Conservation (phyloP, 2,888 invertebrate genomes). For the Heliconius charithonia region DNA sequence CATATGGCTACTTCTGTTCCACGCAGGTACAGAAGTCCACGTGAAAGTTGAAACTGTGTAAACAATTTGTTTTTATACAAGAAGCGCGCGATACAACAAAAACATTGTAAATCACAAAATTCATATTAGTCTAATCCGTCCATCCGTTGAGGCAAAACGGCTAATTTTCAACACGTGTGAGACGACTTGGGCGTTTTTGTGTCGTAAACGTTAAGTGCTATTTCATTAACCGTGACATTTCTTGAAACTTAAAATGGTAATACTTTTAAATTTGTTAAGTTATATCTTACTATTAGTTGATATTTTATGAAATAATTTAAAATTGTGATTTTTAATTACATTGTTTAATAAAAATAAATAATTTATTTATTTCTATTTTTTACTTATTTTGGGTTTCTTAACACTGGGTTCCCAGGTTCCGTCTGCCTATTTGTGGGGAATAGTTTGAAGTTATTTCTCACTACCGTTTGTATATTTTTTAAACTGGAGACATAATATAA, state of each 20-base stretch:
- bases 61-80: slow-evolving; percentile 81
- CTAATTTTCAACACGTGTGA: slow-evolving; percentile 78
- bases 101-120: slow-evolving; percentile 78
- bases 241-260: slow-evolving; percentile 42
- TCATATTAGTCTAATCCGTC: slow-evolving; percentile 78
- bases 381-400: not conserved
- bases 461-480: not conserved
- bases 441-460: not conserved
- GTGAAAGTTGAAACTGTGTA: slow-evolving; percentile 80
- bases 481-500: not conserved
- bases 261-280: not conserved
- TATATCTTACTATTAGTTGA: not conserved
- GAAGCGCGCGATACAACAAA: slow-evolving; percentile 72
- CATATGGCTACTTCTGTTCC: slow-evolving; percentile 59
- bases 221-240: slow-evolving; percentile 75
- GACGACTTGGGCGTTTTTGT: slow-evolving; percentile 65
- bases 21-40: slow-evolving; percentile 73
- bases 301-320: not conserved
- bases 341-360: too few species aligned
- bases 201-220: slow-evolving; percentile 74
- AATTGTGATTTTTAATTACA: not conserved
- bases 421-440: not conserved
- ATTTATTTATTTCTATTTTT: too few species aligned
- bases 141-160: slow-evolving; percentile 67
- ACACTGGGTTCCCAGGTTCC: not conserved